Evolutionary conservation across 1,140 invertebrate genomes (phyloP).

Genomic region (Drosophila repleta): DNA sequence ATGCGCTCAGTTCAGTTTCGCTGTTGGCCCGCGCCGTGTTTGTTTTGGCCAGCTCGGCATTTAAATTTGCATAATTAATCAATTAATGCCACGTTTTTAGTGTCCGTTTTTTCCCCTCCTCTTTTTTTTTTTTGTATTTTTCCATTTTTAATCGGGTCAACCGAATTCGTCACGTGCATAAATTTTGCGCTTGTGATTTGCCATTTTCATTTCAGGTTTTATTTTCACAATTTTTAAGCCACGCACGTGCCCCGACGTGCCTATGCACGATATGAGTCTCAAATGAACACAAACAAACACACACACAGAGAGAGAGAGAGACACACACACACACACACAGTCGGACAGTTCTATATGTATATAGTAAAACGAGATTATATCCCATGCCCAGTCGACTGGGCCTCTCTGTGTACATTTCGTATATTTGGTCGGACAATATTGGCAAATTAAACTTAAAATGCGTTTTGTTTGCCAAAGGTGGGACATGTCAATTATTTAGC

Average conservation of each 20-base stretch:
- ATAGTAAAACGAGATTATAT: conserved; percentile 27
- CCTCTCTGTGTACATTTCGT: conserved; percentile 11
- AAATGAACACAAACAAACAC: conserved; percentile 35
- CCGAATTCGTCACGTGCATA: conserved; percentile 67
- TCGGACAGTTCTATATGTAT: neutral
- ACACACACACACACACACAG: neutral
- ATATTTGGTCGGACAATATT: conserved; percentile 44
- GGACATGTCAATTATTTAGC: conserved; percentile 75
- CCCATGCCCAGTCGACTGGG: neutral
- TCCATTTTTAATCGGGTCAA: conserved; percentile 26
- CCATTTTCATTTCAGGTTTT: conserved; percentile 45
- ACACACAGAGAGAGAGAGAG: too few species aligned
- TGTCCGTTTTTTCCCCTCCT: neutral
- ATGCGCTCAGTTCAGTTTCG: neutral
- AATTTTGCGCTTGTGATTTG: conserved; percentile 62
- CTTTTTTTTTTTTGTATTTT: neutral
- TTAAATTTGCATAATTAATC: conserved; percentile 77
- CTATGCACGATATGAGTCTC: conserved; percentile 55
- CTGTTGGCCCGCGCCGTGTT: conserved; percentile 24
- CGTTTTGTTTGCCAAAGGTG: conserved; percentile 63
- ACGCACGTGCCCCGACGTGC: conserved; percentile 64
- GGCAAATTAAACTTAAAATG: conserved; percentile 65
- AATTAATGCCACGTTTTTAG: conserved; percentile 69
- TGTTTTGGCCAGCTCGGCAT: conserved; percentile 40
- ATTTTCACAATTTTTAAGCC: conserved; percentile 71